These are phyloP conservation scores for Hydractinia symbiolongicarpus DNA, from an alignment of 30 jellyfish, hydroid and myxozoan genomes.

Conservation along the genomic window DNA sequence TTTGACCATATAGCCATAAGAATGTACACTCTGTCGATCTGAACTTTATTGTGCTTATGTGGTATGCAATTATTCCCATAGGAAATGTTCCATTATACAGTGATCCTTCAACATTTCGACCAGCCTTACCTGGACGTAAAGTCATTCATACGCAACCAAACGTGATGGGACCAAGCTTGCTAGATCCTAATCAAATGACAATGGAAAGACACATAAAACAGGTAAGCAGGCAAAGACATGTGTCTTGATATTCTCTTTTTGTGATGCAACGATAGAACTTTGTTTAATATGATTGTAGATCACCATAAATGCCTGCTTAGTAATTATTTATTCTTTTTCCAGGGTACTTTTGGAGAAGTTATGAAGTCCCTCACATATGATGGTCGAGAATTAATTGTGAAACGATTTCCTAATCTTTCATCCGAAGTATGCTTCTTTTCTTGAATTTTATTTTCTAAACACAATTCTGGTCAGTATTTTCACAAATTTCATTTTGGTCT, in stretches of 20 bases:
- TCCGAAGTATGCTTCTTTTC: constrained; percentile 6
- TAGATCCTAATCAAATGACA: constrained; percentile 16
- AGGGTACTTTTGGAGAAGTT: constrained; percentile 40
- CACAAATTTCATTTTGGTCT: too few species aligned
- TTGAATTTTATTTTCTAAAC: too few species aligned
- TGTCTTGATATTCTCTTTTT: neutral
- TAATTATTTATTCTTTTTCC: neutral
- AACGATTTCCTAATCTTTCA: constrained; percentile 6
- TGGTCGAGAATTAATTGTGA: constrained; percentile 15
- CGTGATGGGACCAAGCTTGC: constrained; percentile 4
- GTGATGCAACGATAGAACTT: too few species aligned
- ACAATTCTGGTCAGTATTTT: too few species aligned
- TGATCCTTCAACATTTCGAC: constrained; percentile 25
- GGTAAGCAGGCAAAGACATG: constrained; percentile 10
- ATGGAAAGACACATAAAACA: neutral
- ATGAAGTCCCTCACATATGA: constrained; percentile 10
- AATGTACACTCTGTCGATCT: too few species aligned
- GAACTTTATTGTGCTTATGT: too few species aligned
- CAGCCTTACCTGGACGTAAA: constrained; percentile 11
- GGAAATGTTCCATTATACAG: constrained; percentile 32
- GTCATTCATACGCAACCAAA: too few species aligned
- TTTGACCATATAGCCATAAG: too few species aligned
- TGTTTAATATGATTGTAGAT: too few species aligned
- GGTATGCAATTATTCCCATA: neutral
- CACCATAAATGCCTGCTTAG: neutral